Percentiles rank a stretch among this genome's conserved stretches.
Conservation (phyloP, 2,113 vertebrate species). For the Tiliqua scincoides region DNA sequence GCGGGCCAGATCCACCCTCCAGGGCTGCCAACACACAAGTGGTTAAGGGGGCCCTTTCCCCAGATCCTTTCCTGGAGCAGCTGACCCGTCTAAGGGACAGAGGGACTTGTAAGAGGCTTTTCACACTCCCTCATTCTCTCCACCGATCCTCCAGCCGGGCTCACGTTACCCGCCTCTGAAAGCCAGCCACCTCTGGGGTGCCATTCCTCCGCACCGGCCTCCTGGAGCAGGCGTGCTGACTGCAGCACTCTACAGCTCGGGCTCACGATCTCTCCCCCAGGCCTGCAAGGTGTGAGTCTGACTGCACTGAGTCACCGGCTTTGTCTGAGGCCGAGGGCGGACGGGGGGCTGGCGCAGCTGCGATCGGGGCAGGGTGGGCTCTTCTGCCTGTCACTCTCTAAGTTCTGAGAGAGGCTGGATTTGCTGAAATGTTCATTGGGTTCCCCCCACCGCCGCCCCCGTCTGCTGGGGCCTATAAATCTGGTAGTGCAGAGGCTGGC, state of each 20-base stretch:
- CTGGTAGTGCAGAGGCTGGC: slow-evolving; percentile 49
- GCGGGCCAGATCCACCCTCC: no score
- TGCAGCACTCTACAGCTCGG: accelerated
- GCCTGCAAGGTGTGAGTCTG: slow-evolving; percentile 43
- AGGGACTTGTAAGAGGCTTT: background rate
- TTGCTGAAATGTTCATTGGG: slow-evolving; percentile 68
- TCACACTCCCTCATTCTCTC: slow-evolving; percentile 20
- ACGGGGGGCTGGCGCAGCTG: slow-evolving; percentile 49
- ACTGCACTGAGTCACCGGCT: slow-evolving; percentile 29
- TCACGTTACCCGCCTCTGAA: background rate
- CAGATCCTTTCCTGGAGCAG: background rate
- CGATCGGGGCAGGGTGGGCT: background rate
- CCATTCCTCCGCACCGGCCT: background rate
- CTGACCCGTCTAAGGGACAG: background rate
- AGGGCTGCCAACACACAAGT: background rate
- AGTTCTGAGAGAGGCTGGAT: slow-evolving; percentile 58
- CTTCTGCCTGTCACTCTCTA: slow-evolving; percentile 59
- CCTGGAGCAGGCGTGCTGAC: accelerated
- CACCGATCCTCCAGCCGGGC: accelerated
- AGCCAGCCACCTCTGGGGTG: accelerated
- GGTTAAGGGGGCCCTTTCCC: background rate
- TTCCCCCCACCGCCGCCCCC: slow-evolving; percentile 35
- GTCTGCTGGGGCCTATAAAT: slow-evolving; percentile 66
- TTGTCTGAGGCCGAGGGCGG: slow-evolving; percentile 20
- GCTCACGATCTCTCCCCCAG: background rate